phyloP scores from a whole-genome alignment of 2,797 vertebrate genomes.

The Pangasius sanitwongsei region DNA sequence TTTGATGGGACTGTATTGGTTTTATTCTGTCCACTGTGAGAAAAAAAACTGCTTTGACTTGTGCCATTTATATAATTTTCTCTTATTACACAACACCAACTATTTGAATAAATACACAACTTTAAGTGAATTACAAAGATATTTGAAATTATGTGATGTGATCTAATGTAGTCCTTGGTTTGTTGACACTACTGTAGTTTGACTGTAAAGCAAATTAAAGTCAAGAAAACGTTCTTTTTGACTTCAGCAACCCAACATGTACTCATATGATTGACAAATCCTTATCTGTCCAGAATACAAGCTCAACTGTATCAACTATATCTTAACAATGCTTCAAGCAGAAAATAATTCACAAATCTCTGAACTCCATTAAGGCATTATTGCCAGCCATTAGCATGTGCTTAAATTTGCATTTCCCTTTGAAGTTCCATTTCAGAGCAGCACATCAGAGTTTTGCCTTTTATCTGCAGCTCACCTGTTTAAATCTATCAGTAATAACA shows the following conservation, averaged over 20 bases:
- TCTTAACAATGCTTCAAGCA: background rate
- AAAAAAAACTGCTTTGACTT: background rate
- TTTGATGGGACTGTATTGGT: background rate
- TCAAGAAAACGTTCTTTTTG: background rate
- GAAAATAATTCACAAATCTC: slow-evolving; percentile 18
- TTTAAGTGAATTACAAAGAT: background rate
- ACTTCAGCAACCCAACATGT: background rate
- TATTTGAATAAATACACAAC: background rate
- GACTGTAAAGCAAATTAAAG: background rate
- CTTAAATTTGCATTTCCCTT: slow-evolving; percentile 32
- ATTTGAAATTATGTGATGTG: too few species aligned
- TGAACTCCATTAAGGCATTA: slow-evolving; percentile 21
- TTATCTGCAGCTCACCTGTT: slow-evolving; percentile 32
- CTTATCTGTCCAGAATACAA: slow-evolving; percentile 10
- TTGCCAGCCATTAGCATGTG: background rate
- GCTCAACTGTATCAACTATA: background rate
- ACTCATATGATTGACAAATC: background rate
- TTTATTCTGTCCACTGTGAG: background rate
- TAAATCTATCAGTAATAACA: slow-evolving; percentile 42
- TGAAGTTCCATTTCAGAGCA: slow-evolving; percentile 30
- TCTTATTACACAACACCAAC: background rate
- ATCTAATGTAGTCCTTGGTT: background rate
- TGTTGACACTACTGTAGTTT: background rate
- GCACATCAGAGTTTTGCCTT: slow-evolving; percentile 22
- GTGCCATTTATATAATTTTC: background rate